Evolutionary conservation across 2,797 vertebrate species (phyloP), one percentile per base, ranked within the genome.

Genomic region (Onychomys torridus): DNA sequence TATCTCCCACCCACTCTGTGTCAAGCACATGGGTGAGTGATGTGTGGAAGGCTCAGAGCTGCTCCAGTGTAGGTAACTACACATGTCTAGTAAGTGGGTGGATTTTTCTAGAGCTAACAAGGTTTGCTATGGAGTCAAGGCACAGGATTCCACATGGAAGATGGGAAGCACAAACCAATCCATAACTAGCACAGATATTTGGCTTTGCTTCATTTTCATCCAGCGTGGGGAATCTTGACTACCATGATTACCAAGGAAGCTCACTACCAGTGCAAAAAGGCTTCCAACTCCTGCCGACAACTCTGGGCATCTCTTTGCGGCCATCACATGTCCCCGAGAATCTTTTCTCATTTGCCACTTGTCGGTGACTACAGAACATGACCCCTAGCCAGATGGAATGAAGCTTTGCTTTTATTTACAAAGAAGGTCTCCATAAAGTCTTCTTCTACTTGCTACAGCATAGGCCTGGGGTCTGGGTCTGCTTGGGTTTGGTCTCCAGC

Each of bases 401-500:
- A 3, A 43, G 65, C 19, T 37, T 77, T 85, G n/a, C 75, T 94
- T 93, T 94, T 73, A 94, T 88, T 94, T 95, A 82, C 71, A 91
- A 91, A 84, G 55, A 52, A 78, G 67, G 82, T 85, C 76, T 95
- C 88, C 43, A n/a, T 90, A 75, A 90, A 59, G 21, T 75, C 55
- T 76, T 75, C 55, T 79, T 84, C 82, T 49, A 40, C 1, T 14
- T 34, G 78, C 77, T 95, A 55, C 65, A 37, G 46, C 34, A 87
- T 76, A 76, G 37, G 57, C 32, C 73, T 84, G 13, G 55, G 25
- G 25, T 77, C 81, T 92, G 32, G 37, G 46, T 55, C 67, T 59
- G 73, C 73, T 49, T 43, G 27, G 27, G 40, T 67, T 40, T 76
- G 27, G n/a, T 88, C 40, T 90, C 16, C 40, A 85, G 29, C 14